phyloP scores from a whole-genome alignment of 2,888 invertebrate genomes.

The Pristionchus maxplancki region DNA sequence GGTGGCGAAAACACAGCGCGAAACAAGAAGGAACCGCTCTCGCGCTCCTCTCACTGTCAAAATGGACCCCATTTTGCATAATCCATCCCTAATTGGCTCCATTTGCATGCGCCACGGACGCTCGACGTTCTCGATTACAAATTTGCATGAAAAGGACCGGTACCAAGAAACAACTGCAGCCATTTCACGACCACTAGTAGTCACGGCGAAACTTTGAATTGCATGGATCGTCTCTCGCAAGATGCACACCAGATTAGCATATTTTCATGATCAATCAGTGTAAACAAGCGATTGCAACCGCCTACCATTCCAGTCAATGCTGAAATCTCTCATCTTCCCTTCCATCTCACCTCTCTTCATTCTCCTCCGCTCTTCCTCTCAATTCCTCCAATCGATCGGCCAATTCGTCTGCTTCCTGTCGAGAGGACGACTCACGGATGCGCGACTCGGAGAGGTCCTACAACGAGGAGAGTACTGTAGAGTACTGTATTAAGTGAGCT shows the following conservation, averaged over 20 bases:
- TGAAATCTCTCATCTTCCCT: neutral
- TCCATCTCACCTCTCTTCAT: neutral
- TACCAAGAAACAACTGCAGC: neutral
- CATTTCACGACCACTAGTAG: neutral
- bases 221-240: neutral
- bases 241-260: neutral
- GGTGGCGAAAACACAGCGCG: neutral
- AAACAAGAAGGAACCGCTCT: neutral
- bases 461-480: no score
- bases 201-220: neutral
- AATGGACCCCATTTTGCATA: neutral
- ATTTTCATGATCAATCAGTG: no score
- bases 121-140: neutral
- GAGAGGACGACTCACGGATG: neutral
- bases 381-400: conserved; percentile 16
- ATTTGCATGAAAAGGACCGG: neutral
- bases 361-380: conserved; percentile 44
- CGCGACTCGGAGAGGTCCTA: neutral
- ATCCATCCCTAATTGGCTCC: neutral
- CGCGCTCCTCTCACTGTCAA: neutral
- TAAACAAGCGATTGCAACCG: no score
- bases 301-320: no score
- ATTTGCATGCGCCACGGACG: neutral
- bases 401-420: conserved; percentile 21
- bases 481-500: neutral